phyloP scores from a whole-genome alignment of 2,888 invertebrate genomes.

The Zygothrica quintamaculata region DNA sequence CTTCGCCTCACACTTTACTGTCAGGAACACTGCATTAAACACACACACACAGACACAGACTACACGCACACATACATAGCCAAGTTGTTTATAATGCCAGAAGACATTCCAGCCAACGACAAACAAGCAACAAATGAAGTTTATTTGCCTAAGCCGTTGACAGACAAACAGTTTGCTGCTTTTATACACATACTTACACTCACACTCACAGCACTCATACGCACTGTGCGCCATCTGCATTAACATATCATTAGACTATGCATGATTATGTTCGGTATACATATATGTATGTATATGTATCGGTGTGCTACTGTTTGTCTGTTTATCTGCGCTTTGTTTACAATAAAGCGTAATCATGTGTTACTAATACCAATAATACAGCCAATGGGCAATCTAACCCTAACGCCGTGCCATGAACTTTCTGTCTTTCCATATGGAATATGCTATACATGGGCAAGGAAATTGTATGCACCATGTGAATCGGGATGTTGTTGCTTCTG shows the following conservation, averaged over 20 bases:
- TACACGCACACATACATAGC: neutral
- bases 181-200: slow-evolving; percentile 3
- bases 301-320: slow-evolving; percentile 52
- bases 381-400: slow-evolving; percentile 73
- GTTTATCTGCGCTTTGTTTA: slow-evolving; percentile 76
- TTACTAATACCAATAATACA: slow-evolving; percentile 78
- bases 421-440: slow-evolving; percentile 24
- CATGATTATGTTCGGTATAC: slow-evolving; percentile 15
- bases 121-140: slow-evolving; percentile 57
- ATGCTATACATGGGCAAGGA: neutral
- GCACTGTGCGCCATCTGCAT: slow-evolving; percentile 74
- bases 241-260: slow-evolving; percentile 69
- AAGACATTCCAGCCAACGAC: slow-evolving; percentile 51
- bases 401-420: slow-evolving; percentile 55
- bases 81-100: slow-evolving; percentile 48
- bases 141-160: slow-evolving; percentile 75
- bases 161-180: slow-evolving; percentile 70
- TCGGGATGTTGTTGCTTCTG: slow-evolving; percentile 15
- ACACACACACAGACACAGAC: no score
- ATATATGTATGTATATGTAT: slow-evolving; percentile 36
- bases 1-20: slow-evolving; percentile 49
- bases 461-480: neutral
- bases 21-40: slow-evolving; percentile 22
- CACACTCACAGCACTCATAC: slow-evolving; percentile 55
- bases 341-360: slow-evolving; percentile 78